Conservation (phyloP, 1,140 invertebrate genomes). For the Ostrea edulis region DNA sequence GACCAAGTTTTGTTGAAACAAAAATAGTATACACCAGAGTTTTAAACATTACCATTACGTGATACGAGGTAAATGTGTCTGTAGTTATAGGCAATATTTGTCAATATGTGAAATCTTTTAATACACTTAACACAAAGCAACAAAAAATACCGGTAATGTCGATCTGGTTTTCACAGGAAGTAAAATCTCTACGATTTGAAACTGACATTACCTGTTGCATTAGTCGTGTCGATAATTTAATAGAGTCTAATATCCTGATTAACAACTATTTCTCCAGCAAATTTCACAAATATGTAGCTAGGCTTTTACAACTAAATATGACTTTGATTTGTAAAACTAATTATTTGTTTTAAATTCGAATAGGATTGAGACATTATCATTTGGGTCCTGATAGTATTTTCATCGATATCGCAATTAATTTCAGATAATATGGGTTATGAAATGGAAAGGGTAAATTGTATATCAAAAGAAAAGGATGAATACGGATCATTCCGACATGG, state of each 20-base stretch:
- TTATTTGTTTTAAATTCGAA: conserved; percentile 33
- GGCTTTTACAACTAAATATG: not conserved
- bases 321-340: conserved; percentile 14
- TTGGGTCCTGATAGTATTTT: not conserved
- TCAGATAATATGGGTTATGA: conserved; percentile 26
- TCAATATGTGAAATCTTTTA: too few species aligned
- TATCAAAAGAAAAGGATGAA: conserved; percentile 35
- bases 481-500: not conserved
- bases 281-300: not conserved
- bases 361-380: conserved; percentile 37
- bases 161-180: not conserved
- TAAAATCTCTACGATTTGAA: not conserved
- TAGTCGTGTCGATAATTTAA: not conserved
- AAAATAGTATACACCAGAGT: too few species aligned
- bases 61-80: too few species aligned
- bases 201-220: not conserved
- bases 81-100: too few species aligned
- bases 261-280: not conserved
- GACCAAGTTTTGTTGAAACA: too few species aligned
- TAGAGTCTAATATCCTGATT: not conserved
- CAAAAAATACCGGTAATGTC: not conserved
- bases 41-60: too few species aligned
- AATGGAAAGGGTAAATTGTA: conserved; percentile 35
- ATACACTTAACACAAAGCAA: too few species aligned
- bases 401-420: conserved; percentile 33